Evolutionary conservation across 1,140 invertebrate species (phyloP).

Genomic region (Druon quercuslanigerum): DNA sequence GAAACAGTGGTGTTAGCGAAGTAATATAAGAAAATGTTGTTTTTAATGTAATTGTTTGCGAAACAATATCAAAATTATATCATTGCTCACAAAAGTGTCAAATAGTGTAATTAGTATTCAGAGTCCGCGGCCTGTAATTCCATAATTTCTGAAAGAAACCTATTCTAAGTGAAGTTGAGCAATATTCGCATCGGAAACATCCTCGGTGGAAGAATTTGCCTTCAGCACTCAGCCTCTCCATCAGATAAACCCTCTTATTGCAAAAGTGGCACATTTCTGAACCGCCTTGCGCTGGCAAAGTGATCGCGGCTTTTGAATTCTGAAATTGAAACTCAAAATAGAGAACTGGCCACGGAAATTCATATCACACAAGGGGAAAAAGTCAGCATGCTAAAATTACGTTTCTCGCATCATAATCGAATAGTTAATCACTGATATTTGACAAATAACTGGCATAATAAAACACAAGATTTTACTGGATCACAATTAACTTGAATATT

Average conservation of each 20-base stretch:
- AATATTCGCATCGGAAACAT: slow-evolving; percentile 88
- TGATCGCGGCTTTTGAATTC: slow-evolving; percentile 78
- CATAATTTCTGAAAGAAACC: slow-evolving; percentile 70
- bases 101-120: too few species aligned
- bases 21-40: too few species aligned
- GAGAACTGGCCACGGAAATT: neutral
- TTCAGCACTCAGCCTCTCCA: slow-evolving; percentile 91
- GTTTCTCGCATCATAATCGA: neutral
- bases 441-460: too few species aligned
- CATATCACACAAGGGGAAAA: slow-evolving; percentile 16
- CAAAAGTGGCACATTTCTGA: slow-evolving; percentile 92
- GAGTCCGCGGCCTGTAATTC: neutral
- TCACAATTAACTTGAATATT: too few species aligned
- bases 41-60: too few species aligned
- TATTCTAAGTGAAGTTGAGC: slow-evolving; percentile 81
- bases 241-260: slow-evolving; percentile 89
- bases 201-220: slow-evolving; percentile 91
- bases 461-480: too few species aligned
- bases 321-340: slow-evolving; percentile 57
- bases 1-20: too few species aligned
- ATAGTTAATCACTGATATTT: too few species aligned
- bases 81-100: too few species aligned
- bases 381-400: slow-evolving; percentile 34
- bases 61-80: too few species aligned
- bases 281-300: slow-evolving; percentile 79